phyloP scores from a whole-genome alignment of 2,888 invertebrate species.

The Aspidiotus rigidus region DNA sequence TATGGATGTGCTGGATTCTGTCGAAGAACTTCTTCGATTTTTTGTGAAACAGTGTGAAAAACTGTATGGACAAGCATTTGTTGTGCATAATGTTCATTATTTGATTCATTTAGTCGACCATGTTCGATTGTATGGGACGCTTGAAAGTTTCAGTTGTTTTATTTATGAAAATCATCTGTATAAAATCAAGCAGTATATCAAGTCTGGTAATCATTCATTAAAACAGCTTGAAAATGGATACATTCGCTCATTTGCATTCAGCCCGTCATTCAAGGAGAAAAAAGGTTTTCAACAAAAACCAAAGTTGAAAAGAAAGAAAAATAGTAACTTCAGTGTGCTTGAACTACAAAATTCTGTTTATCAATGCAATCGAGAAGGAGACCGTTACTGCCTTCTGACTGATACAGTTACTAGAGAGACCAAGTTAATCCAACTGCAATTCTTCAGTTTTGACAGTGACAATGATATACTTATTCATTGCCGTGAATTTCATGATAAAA shows the following conservation, averaged over 20 bases:
- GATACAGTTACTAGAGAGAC: no score
- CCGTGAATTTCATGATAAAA: neutral
- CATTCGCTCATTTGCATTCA: neutral
- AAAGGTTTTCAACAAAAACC: no score
- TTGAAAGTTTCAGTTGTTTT: neutral
- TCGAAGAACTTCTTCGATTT: neutral
- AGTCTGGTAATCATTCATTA: neutral
- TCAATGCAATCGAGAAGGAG: no score
- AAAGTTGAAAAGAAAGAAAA: neutral
- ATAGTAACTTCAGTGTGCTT: no score
- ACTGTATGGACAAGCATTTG: neutral
- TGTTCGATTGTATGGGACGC: neutral
- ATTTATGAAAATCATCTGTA: neutral
- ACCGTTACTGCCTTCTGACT: no score
- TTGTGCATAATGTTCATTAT: neutral
- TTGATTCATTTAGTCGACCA: neutral
- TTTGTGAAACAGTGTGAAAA: neutral
- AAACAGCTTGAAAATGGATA: neutral
- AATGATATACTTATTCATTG: neutral
- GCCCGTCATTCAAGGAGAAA: neutral
- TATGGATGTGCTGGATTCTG: neutral
- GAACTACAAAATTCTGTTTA: no score
- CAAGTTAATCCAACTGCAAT: no score
- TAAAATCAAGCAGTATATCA: neutral
- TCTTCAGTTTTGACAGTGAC: no score